phyloP scores from a whole-genome alignment of 2,888 invertebrate species.

The Dryobotodes eremita region DNA sequence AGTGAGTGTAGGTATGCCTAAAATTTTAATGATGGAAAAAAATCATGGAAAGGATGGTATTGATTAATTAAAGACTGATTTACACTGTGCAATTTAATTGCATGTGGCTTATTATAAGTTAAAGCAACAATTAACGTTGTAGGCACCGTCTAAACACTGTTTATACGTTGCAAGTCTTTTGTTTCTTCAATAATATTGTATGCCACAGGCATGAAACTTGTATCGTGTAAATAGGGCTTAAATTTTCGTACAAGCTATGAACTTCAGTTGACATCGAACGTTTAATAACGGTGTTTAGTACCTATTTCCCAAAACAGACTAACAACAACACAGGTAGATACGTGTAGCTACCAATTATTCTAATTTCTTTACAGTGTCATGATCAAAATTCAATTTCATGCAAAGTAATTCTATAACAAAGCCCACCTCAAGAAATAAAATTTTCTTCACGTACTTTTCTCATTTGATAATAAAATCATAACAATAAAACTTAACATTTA shows the following conservation, averaged over 20 bases:
- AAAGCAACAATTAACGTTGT: background rate
- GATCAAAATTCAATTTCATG: conserved; percentile 56
- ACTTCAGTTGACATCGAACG: background rate
- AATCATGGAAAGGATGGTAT: background rate
- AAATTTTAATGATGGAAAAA: conserved; percentile 22
- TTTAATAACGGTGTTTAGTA: background rate
- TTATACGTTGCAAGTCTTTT: background rate
- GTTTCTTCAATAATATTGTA: background rate
- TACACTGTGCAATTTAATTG: background rate
- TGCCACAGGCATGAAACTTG: too few relatives aligned
- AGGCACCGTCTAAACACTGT: too few relatives aligned
- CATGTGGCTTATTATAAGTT: background rate
- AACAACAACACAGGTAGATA: background rate
- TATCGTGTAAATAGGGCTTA: background rate
- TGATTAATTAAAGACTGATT: background rate
- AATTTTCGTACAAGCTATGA: background rate
- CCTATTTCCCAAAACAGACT: background rate
- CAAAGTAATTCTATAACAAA: conserved; percentile 49
- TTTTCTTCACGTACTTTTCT: conserved; percentile 57
- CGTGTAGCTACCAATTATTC: conserved; percentile 5
- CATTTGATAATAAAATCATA: conserved; percentile 62
- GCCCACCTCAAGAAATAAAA: conserved; percentile 35
- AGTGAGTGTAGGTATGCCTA: conserved; percentile 19
- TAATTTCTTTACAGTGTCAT: conserved; percentile 23
- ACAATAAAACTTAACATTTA: conserved; percentile 63